These are phyloP conservation scores for Pseudopleuronectes americanus DNA, from an alignment of 2,797 vertebrate species.

Conservation along the genomic window DNA sequence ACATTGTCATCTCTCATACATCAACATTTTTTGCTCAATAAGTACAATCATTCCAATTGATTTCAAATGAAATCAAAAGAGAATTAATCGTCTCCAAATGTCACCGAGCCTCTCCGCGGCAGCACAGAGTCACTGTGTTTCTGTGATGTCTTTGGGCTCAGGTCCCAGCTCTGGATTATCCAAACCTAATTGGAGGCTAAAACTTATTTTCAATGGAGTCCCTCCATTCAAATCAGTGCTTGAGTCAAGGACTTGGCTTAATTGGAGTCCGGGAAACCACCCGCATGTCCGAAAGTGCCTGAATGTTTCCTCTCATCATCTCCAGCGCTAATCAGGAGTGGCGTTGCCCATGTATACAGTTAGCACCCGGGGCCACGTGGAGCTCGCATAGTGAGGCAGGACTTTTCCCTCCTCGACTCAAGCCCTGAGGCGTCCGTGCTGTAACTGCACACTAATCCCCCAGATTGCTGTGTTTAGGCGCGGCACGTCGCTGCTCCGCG, in stretches of 20 bases:
- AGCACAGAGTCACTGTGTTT: slow-evolving; percentile 23
- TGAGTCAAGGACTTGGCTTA: slow-evolving; percentile 56
- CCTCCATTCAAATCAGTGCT: slow-evolving; percentile 57
- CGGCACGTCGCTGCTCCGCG: slow-evolving; percentile 72
- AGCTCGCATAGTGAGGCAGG: slow-evolving; percentile 49
- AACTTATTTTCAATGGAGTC: slow-evolving; percentile 57
- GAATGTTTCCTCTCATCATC: slow-evolving; percentile 79
- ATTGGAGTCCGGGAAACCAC: slow-evolving; percentile 69
- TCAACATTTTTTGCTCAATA: slow-evolving; percentile 47
- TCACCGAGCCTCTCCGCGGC: slow-evolving; percentile 16
- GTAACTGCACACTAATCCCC: slow-evolving; percentile 77
- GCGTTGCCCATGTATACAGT: slow-evolving; percentile 61
- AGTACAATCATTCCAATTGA: slow-evolving; percentile 58
- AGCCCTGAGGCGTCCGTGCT: slow-evolving; percentile 65
- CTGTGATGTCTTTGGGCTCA: slow-evolving; percentile 51
- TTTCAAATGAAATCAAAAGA: slow-evolving; percentile 54
- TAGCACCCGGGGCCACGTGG: slow-evolving; percentile 59
- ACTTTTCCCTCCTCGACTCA: slow-evolving; percentile 54
- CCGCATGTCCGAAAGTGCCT: slow-evolving; percentile 66
- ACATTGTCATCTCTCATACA: slow-evolving; percentile 62
- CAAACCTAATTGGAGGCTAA: slow-evolving; percentile 64
- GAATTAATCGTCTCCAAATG: slow-evolving; percentile 53
- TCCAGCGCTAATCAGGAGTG: slow-evolving; percentile 69
- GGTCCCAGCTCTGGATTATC: slow-evolving; percentile 65
- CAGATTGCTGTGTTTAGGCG: slow-evolving; percentile 83